A percentile compares a stretch with the other conserved stretches of the same genome.
phyloP scores from a whole-genome alignment of 2,113 vertebrate genomes.

The Plectropomus leopardus region DNA sequence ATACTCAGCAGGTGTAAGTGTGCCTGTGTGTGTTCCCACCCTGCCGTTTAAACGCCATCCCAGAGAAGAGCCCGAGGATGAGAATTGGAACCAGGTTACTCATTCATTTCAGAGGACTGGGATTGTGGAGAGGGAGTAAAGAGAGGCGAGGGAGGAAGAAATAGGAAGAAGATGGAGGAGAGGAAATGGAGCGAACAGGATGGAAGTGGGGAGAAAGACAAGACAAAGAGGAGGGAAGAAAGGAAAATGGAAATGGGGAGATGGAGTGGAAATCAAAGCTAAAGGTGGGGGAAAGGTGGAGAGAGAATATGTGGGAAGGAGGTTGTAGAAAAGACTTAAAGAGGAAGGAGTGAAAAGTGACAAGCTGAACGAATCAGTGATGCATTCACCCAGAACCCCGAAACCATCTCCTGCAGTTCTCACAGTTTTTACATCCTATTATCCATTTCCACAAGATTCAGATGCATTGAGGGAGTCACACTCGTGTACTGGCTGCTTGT shows the following conservation, averaged over 20 bases:
- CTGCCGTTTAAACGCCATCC: conserved; percentile 33
- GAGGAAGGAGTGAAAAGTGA: conserved; percentile 22
- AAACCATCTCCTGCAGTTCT: not conserved
- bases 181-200: conserved; percentile 30
- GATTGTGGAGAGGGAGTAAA: not conserved
- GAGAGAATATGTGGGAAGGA: not conserved
- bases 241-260: conserved; percentile 31
- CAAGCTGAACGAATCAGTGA: conserved; percentile 24
- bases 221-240: conserved; percentile 12
- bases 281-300: not conserved
- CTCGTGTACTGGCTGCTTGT: not conserved
- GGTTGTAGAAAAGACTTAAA: not conserved
- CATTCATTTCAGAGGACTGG: conserved; percentile 42
- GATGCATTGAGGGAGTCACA: rapidly evolving
- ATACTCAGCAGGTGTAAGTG: conserved; percentile 36
- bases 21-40: conserved; percentile 19
- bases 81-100: conserved; percentile 42
- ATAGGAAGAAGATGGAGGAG: conserved; percentile 33
- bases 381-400: not conserved
- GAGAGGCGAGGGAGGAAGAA: not conserved
- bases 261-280: conserved; percentile 45
- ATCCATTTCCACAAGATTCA: not conserved
- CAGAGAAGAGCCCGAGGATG: conserved; percentile 25
- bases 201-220: conserved; percentile 12
- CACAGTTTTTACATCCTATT: not conserved